A percentile compares a stretch with the other conserved stretches of the same genome.
Evolutionary conservation across 2,797 vertebrate genomes (phyloP).

Genomic region (Sylvilagus floridanus): DNA sequence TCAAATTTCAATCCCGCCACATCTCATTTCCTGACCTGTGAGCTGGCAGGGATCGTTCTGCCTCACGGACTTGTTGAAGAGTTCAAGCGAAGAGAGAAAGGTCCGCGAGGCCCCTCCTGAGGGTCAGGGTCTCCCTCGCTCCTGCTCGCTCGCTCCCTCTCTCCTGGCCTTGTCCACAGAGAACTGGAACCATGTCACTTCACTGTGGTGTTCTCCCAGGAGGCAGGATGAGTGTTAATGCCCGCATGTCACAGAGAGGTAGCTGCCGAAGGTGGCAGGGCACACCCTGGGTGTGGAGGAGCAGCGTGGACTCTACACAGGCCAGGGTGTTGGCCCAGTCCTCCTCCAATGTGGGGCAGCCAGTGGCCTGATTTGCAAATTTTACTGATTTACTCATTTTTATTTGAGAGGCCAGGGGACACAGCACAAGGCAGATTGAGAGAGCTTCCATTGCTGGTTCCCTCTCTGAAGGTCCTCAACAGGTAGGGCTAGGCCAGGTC

Average conservation of each 20-base stretch:
- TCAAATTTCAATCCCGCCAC: not conserved
- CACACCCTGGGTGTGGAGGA: not conserved
- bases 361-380: not conserved
- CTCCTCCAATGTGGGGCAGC: not conserved
- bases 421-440: too few relatives aligned
- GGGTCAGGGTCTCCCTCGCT: not conserved
- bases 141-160: not conserved
- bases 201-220: not conserved
- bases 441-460: too few relatives aligned
- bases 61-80: too few relatives aligned
- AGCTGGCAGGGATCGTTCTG: not conserved
- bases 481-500: too few relatives aligned
- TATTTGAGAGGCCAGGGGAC: too few relatives aligned
- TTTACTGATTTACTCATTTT: not conserved
- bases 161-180: not conserved
- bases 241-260: accelerated
- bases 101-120: accelerated
- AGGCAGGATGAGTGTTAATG: not conserved
- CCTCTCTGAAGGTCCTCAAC: too few relatives aligned
- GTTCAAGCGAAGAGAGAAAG: too few relatives aligned
- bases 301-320: not conserved
- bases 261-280: accelerated
- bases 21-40: not conserved
- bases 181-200: accelerated
- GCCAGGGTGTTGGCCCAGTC: not conserved